Evolutionary conservation across 2,888 invertebrate genomes (phyloP), one percentile per base, ranked within the genome.

Genomic region (Epicampocera succincta): DNA sequence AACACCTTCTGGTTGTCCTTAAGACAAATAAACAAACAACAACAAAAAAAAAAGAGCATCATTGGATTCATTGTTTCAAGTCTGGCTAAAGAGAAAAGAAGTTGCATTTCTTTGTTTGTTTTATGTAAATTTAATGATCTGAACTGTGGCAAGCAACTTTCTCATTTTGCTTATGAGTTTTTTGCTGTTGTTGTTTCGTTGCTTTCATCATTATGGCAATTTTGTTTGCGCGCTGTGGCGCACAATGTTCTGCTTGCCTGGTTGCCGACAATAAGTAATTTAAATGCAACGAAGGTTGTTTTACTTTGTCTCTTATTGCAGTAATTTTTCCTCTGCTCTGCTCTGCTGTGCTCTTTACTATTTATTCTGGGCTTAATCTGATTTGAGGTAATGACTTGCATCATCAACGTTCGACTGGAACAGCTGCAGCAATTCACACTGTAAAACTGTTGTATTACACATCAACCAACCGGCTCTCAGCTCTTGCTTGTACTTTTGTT

Each of bases 351-450:
- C 21, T n/a, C 3, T 21, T 52, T 33, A 0, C 44, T 21, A 12
- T 40, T 71, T 46, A 25, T 68, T 54, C 61, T 15, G 40, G 40
- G 42, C 48, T 81, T 81, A 76, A 72, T 61, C 80, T 74, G 63
- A 48, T 71, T 82, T 71, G 78, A 78, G 78, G 74, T 82, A 82
- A 82, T 78, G 82, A 71, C 74, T 82, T 82, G 82, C 74, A 82
- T 78, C 78, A 66, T 78, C 78, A 82, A 71, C 74, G 69, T 74
- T 73, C 74, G 63, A 65, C 40, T 69, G 74, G 40, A 77, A 61
- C 82, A 82, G 73, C 74, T 82, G 82, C 71, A 75, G 61, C 71
- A 66, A 71, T 78, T 76, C 61, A 56, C 44, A 76, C 66, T 71
- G 52, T 65, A 56, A 52, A 58, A 40, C 74, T 33, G 17, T 6